Evolutionary conservation across 2,888 invertebrate genomes (phyloP).

Genomic region (Heteromyza rotundicornis): DNA sequence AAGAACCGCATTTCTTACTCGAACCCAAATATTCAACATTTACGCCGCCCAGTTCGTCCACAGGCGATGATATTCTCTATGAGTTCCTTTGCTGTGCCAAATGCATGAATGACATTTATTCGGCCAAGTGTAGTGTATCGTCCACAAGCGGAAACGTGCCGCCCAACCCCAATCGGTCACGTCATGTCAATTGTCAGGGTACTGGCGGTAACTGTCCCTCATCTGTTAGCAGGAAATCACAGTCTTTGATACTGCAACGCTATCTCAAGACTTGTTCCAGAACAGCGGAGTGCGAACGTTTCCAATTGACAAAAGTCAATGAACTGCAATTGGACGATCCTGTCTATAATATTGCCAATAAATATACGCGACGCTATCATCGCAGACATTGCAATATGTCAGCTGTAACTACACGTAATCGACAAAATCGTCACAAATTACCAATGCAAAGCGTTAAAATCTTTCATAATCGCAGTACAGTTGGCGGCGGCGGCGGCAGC

Average conservation of each 20-base stretch:
- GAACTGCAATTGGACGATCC: constrained; percentile 49
- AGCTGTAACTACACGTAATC: constrained; percentile 50
- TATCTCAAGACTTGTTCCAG: constrained; percentile 36
- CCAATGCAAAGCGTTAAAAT: constrained; percentile 59
- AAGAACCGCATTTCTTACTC: constrained; percentile 41
- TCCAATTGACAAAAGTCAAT: constrained; percentile 32
- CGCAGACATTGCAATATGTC: constrained; percentile 45
- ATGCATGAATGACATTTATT: constrained; percentile 56
- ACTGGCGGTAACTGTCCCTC: constrained; percentile 25
- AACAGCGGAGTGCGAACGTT: constrained; percentile 1
- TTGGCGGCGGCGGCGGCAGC: constrained; percentile 23
- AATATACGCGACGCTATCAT: constrained; percentile 53
- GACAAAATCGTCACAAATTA: constrained; percentile 54
- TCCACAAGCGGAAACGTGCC: neutral
- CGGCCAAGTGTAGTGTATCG: constrained; percentile 29
- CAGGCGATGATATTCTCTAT: constrained; percentile 54
- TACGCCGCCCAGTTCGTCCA: constrained; percentile 30
- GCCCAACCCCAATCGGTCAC: constrained; percentile 21
- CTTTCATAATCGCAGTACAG: constrained; percentile 56
- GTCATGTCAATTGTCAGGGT: constrained; percentile 4
- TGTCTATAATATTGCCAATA: constrained; percentile 57
- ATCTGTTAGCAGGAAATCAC: constrained; percentile 28
- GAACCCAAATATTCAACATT: constrained; percentile 58
- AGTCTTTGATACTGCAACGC: constrained; percentile 44
- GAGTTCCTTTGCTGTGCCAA: constrained; percentile 63